Percentiles rank a stretch among this genome's conserved stretches.
These are phyloP conservation scores for Paramacrobiotus metropolitanus DNA, from an alignment of 1,140 invertebrate genomes.

Conservation along the genomic window DNA sequence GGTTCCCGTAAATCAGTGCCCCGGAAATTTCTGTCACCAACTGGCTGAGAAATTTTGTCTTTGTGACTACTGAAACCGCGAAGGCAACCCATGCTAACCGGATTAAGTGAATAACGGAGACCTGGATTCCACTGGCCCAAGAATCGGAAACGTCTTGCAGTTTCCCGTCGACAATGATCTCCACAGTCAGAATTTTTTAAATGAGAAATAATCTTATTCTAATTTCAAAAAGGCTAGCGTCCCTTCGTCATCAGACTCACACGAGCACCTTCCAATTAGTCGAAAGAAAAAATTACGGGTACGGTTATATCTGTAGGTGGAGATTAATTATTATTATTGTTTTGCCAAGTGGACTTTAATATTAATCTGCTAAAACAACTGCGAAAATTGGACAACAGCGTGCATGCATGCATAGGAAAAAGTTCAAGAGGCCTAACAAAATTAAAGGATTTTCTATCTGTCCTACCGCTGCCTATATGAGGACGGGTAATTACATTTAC, in stretches of 20 bases:
- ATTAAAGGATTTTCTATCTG: no score
- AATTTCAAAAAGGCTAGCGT: no score
- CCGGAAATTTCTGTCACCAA: background rate
- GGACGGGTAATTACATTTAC: no score
- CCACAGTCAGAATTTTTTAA: background rate
- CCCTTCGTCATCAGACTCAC: no score
- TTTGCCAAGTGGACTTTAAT: slow-evolving; percentile 96
- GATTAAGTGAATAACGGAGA: background rate
- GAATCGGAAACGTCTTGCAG: slow-evolving; percentile 76
- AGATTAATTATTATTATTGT: no score
- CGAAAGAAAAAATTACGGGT: no score
- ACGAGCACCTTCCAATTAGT: no score
- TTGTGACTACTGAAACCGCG: background rate
- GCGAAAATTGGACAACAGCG: slow-evolving; percentile 53
- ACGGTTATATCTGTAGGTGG: no score
- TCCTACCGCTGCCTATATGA: no score
- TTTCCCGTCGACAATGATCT: slow-evolving; percentile 36
- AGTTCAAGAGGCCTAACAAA: background rate
- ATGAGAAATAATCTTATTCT: no score
- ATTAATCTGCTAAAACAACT: slow-evolving; percentile 56
- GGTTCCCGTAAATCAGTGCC: no score
- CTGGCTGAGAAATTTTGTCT: background rate
- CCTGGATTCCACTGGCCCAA: slow-evolving; percentile 21
- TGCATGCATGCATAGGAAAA: slow-evolving; percentile 91
- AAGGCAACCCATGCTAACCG: background rate